Percentiles rank a stretch among this genome's conserved stretches.
These are phyloP conservation scores for Stenchaetothrips biformis DNA, from an alignment of 2,888 invertebrate genomes.

Conservation along the genomic window DNA sequence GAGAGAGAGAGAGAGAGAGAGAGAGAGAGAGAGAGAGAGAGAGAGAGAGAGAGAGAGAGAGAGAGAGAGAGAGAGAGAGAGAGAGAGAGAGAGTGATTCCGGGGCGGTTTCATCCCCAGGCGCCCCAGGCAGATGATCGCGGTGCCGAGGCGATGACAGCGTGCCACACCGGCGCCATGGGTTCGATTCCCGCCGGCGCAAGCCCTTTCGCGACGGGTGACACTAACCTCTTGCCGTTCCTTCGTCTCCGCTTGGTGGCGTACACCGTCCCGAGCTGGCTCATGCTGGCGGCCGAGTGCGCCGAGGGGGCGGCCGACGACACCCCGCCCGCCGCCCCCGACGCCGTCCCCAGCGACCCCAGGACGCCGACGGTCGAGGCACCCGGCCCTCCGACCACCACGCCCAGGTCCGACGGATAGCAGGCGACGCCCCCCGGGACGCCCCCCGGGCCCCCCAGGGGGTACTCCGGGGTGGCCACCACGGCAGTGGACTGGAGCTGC, in stretches of 20 bases:
- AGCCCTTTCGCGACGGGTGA: background rate
- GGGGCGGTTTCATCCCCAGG: slow-evolving; percentile 5
- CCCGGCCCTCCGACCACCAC: slow-evolving; percentile 21
- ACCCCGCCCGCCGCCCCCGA: slow-evolving; percentile 38
- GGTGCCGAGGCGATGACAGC: too few species aligned
- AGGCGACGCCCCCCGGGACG: slow-evolving; percentile 39
- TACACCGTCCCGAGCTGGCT: slow-evolving; percentile 94
- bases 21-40: background rate
- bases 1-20: slow-evolving; percentile 2
- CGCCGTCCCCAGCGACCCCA: slow-evolving; percentile 29
- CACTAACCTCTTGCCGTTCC: slow-evolving; percentile 92
- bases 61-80: background rate
- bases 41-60: background rate
- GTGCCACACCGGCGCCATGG: too few species aligned
- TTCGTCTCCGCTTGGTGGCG: slow-evolving; percentile 88
- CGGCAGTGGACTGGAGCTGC: slow-evolving; percentile 42
- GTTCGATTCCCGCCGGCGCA: too few species aligned
- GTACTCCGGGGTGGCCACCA: slow-evolving; percentile 35
- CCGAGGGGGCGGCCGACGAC: slow-evolving; percentile 45
- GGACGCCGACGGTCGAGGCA: slow-evolving; percentile 19
- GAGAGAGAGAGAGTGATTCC: background rate
- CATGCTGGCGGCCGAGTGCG: slow-evolving; percentile 48
- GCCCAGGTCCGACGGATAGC: slow-evolving; percentile 26
- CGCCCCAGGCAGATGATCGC: background rate
- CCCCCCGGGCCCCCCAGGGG: slow-evolving; percentile 41